These are phyloP conservation scores for Poeciliopsis retropinna DNA, from an alignment of 2,113 vertebrate genomes.

Conservation along the genomic window DNA sequence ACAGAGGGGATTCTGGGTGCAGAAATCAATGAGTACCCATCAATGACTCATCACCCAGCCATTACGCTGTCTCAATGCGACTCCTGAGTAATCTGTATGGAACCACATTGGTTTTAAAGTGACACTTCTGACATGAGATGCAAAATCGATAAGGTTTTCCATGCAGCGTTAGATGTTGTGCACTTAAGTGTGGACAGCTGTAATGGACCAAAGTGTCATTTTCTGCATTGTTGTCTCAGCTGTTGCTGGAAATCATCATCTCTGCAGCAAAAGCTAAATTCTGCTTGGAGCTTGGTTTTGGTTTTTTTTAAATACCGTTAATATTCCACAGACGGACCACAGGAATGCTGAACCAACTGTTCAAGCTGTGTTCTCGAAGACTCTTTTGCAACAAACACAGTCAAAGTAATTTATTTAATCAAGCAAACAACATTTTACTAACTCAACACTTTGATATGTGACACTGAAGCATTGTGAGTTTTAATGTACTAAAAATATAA, in stretches of 20 bases:
- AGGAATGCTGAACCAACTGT: background rate
- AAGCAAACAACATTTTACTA: background rate
- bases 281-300: background rate
- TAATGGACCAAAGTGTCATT: slow-evolving; percentile 29
- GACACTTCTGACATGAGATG: slow-evolving; percentile 15
- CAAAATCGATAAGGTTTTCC: slow-evolving; percentile 25
- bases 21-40: background rate
- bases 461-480: no score
- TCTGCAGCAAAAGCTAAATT: background rate
- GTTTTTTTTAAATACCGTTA: background rate
- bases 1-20: background rate
- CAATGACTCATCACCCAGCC: background rate
- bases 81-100: background rate
- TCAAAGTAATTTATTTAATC: background rate
- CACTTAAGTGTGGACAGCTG: slow-evolving; percentile 11
- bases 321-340: background rate
- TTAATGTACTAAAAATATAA: no score
- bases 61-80: background rate
- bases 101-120: background rate
- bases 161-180: background rate
- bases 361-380: background rate
- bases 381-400: background rate
- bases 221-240: background rate
- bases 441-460: background rate
- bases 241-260: slow-evolving; percentile 16